Base-by-base conservation (phyloP, 2,797 vertebrate species). In the Syngnathus rostellatus region DNA sequence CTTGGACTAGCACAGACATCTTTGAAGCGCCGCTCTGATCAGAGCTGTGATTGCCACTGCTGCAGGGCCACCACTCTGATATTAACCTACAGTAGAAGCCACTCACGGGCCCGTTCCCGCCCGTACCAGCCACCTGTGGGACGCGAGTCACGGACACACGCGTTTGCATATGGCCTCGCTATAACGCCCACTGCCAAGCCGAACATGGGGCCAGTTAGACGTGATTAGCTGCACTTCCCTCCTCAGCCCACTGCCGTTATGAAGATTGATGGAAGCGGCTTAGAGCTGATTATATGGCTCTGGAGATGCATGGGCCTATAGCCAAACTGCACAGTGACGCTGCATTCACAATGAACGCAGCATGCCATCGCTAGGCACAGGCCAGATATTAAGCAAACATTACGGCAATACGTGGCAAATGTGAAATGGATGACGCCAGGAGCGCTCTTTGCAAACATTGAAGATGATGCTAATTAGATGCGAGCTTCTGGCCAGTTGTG, bases 231-330 rank as follows among this genome's bases (percentile, higher is more conserved):
- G 81, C 73, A 85, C 84, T 86, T 86, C 77, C 83, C 83, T 84
- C 82, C 77, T 83, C 85, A 84, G 81, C 80, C 79, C 79, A 77
- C 75, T 81, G 83, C 84, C 79, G 83, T 89, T 86, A 90, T 89
- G 87, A 88, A 90, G 88, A 91, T 88, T 85, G 87, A 91, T 89
- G 89, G 87, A 83, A 84, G 85, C 82, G 82, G 84, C 86, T 89
- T 84, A 88, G 82, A 85, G 86, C 82, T 83, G 85, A 86, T 89
- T 84, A 88, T 85, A 77, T 82, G 85, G 76, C 87, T 81, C 86
- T 68, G 73, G 87, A 88, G 89, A 86, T 81, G 82, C 83, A 87
- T 77, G 81, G 85, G 83, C 85, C 85, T 79, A 79, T 82, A 88
- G 82, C 81, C 85, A 87, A 86, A 83, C 84, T 81, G 79, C 82